These are phyloP conservation scores for Opisthocomus hoazin DNA, from an alignment of 2,113 vertebrate species.

Conservation along the genomic window DNA sequence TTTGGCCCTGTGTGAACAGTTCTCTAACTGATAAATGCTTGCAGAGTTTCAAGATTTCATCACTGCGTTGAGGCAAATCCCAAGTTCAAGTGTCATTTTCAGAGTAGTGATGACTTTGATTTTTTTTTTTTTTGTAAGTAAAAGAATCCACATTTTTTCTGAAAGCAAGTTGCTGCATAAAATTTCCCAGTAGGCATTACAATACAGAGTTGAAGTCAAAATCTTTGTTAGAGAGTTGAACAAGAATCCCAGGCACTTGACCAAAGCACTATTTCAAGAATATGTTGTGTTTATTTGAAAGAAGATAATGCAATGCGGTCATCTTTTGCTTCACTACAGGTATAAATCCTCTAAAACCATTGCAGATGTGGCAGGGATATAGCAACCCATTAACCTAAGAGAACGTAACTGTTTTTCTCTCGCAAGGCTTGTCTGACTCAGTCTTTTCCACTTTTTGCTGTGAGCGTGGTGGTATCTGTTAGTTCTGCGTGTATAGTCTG, in stretches of 20 bases:
- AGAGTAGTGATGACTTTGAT: background rate
- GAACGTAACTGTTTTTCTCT: constrained; percentile 53
- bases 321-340: constrained; percentile 52
- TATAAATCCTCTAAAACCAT: constrained; percentile 60
- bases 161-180: background rate
- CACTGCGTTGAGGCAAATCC: background rate
- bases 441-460: background rate
- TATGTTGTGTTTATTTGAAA: constrained; percentile 58
- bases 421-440: background rate
- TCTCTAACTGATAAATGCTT: background rate
- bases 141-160: background rate
- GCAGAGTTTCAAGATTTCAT: background rate
- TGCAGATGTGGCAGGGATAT: constrained; percentile 59
- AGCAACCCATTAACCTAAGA: constrained; percentile 62
- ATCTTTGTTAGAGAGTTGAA: background rate
- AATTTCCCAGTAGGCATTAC: background rate
- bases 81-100: background rate
- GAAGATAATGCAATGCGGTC: constrained; percentile 55
- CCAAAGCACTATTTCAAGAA: constrained; percentile 48
- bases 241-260: constrained; percentile 40
- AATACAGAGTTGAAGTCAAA: background rate
- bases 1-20: background rate
- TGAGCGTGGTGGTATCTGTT: background rate
- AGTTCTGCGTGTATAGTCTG: background rate
- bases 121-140: background rate